Percentiles rank a stretch among this genome's conserved stretches.
Conservation (phyloP, 2,113 vertebrate genomes). For the Apeltes quadracus region DNA sequence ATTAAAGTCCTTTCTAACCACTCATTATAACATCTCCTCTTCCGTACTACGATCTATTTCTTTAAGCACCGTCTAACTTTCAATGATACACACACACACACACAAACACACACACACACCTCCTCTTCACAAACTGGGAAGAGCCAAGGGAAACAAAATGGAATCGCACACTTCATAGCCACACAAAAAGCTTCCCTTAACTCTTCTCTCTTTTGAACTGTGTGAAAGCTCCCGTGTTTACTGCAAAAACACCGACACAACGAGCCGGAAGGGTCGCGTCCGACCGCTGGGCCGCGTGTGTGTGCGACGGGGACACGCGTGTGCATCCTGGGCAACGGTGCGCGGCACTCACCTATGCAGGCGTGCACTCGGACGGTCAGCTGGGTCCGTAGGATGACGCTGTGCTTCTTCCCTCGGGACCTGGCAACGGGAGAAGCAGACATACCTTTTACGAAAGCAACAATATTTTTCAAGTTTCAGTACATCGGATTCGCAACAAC, state of each 20-base stretch:
- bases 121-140: conserved; percentile 13
- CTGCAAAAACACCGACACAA: no score
- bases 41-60: not conserved
- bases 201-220: not conserved
- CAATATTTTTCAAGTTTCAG: not conserved
- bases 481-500: not conserved
- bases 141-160: not conserved
- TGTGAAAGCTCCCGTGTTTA: no score
- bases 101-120: not conserved
- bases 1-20: not conserved
- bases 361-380: conserved; percentile 93
- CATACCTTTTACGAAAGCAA: not conserved
- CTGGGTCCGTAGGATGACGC: conserved; percentile 91
- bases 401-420: conserved; percentile 93
- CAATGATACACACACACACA: not conserved
- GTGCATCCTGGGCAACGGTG: no score
- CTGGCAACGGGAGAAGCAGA: conserved; percentile 30
- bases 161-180: conserved; percentile 5
- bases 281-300: no score
- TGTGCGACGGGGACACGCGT: no score
- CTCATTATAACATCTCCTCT: not conserved
- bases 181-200: conserved; percentile 11
- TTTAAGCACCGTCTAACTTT: not conserved
- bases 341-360: conserved; percentile 91
- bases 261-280: no score